Base-by-base conservation (phyloP, 2,113 vertebrate species). In the Ammodytes dubius region DNA sequence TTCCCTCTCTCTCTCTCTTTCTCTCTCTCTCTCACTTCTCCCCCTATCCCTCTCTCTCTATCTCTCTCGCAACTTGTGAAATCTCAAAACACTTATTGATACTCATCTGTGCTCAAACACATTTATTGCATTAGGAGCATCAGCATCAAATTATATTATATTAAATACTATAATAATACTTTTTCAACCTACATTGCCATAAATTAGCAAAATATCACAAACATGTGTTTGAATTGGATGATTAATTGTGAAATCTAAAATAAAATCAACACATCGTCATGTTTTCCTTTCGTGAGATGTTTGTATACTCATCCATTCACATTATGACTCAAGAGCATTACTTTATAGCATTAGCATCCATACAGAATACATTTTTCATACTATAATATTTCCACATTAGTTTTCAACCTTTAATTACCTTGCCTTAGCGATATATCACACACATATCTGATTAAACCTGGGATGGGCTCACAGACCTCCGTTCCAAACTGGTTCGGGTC, bases 11-110 rank as follows among this genome's bases (percentile, higher is more conserved):
- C 9, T 27, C 61, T 3, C 1, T 14, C 54, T 56, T 11, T 54
- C 50, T 66, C 54, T 70, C 66, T 61, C 69, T 52, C 78, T 58
- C 72, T n/a, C 54, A 58, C 17, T 68, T 17, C 46, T 69, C n/a
- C n/a, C 4, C 37, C 40, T 4, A 17, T 27, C 61, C 5, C 1
- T 14, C 54, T 56, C 15, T 54, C 50, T 66, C 54, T 70, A 60
- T 61, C 69, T 50, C 78, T 58, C 72, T 57, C 52, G 76, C n/a
- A 75, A 82, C 77, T 74, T 81, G 49, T 46, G 49, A 82, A 74
- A 43, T 56, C 57, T 53, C 64, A 70, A n/a, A n/a, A n/a, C n/a
- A n/a, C n/a, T n/a, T n/a, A n/a, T n/a, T n/a, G n/a, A n/a, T n/a
- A n/a, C n/a, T n/a, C n/a, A n/a, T n/a, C n/a, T n/a, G n/a, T n/a